Conservation (phyloP, 2,113 vertebrate species). For the Crypturellus undulatus region DNA sequence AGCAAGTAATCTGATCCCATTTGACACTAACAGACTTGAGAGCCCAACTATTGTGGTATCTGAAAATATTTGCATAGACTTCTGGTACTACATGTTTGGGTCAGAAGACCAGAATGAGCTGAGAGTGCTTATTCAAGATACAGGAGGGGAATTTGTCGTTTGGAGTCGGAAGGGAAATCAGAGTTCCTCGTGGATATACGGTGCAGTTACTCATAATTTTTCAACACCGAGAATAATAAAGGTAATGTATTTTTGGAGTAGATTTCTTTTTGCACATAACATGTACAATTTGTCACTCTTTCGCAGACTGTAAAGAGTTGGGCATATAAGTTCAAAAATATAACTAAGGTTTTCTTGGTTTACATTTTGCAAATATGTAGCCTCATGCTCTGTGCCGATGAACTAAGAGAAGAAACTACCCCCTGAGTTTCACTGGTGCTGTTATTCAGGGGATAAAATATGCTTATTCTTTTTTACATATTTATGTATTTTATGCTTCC, state of each 20-base stretch:
- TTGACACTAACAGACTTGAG: slow-evolving; percentile 68
- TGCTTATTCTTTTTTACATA: neutral
- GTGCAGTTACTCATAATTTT: slow-evolving; percentile 69
- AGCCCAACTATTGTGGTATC: slow-evolving; percentile 69
- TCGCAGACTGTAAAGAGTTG: neutral
- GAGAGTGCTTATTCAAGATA: slow-evolving; percentile 70
- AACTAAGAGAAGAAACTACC: neutral
- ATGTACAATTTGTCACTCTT: neutral
- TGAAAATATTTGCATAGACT: slow-evolving; percentile 84
- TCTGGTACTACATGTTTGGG: slow-evolving; percentile 84
- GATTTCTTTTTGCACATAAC: neutral
- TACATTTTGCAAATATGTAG: neutral
- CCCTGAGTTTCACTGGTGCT: neutral
- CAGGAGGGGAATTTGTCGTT: slow-evolving; percentile 27
- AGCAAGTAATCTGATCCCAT: slow-evolving; percentile 58
- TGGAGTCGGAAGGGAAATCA: slow-evolving; percentile 77
- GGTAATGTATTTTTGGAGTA: slow-evolving; percentile 72
- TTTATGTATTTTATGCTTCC: too few relatives aligned
- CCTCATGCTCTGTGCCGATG: neutral
- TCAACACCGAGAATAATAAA: slow-evolving; percentile 59
- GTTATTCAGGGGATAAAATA: neutral
- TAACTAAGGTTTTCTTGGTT: neutral
- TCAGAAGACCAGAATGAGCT: slow-evolving; percentile 75
- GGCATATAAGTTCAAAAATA: neutral
- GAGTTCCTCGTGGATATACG: slow-evolving; percentile 78